A percentile compares a stretch with the other conserved stretches of the same genome.
phyloP scores from a whole-genome alignment of 1,140 invertebrate species.

The Aporrectodea caliginosa region DNA sequence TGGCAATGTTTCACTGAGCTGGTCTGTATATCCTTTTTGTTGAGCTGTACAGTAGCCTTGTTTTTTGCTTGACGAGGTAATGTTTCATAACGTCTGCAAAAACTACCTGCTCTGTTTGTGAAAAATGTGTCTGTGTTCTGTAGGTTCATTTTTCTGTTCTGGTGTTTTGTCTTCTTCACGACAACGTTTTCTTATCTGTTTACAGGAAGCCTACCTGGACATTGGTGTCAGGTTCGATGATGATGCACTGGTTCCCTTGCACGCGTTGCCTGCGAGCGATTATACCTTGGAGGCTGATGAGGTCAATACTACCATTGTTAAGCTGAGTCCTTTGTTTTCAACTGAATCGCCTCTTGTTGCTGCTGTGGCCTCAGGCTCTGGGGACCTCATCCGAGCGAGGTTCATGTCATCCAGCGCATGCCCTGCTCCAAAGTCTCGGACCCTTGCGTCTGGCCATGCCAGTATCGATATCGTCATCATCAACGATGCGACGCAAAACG shows the following conservation, averaged over 20 bases:
- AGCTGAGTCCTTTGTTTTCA: conserved; percentile 83
- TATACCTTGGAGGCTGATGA: conserved; percentile 85
- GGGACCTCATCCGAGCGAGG: conserved; percentile 58
- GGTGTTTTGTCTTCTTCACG: too few species aligned
- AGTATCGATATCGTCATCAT: not conserved
- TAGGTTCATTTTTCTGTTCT: too few species aligned
- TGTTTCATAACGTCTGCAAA: too few species aligned
- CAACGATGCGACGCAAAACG: not conserved
- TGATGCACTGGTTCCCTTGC: conserved; percentile 74
- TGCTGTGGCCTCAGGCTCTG: conserved; percentile 79
- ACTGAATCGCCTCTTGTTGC: conserved; percentile 84
- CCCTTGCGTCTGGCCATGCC: not conserved
- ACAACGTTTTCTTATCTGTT: too few species aligned
- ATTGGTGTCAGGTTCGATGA: conserved; percentile 90
- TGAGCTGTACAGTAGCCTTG: too few species aligned
- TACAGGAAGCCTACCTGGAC: conserved; percentile 84
- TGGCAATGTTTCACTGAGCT: too few species aligned
- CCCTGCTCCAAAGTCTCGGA: not conserved
- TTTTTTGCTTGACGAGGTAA: too few species aligned
- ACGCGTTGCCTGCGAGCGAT: conserved; percentile 72
- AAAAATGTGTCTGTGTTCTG: too few species aligned
- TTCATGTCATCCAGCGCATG: not conserved
- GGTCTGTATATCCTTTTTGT: too few species aligned
- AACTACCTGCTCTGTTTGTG: too few species aligned
- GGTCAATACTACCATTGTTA: conserved; percentile 81